phyloP scores from a whole-genome alignment of 2,113 vertebrate genomes.

The Crocuta crocuta region DNA sequence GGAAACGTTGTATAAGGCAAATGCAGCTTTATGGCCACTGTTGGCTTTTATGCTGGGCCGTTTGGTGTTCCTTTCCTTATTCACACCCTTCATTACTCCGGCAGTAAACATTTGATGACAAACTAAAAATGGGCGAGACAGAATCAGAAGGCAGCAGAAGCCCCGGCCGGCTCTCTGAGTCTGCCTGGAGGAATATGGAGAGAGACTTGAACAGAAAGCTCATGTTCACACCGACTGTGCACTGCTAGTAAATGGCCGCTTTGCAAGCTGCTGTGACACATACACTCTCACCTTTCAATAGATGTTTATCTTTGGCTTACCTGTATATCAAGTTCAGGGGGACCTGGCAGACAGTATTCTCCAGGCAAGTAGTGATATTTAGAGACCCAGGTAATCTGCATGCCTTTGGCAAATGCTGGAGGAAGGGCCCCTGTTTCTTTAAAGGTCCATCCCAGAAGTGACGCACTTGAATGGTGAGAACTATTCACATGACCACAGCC shows the following conservation, averaged over 20 bases:
- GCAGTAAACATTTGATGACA: conserved; percentile 78
- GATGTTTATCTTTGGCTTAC: neutral
- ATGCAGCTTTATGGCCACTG: conserved; percentile 74
- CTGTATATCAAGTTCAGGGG: neutral
- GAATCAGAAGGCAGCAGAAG: conserved; percentile 11
- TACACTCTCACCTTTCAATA: neutral
- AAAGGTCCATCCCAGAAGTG: neutral
- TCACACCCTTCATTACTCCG: conserved; percentile 70
- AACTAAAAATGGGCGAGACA: conserved; percentile 57
- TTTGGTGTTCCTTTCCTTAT: conserved; percentile 75
- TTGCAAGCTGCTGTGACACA: neutral
- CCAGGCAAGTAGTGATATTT: neutral
- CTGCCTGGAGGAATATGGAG: neutral
- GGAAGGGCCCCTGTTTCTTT: neutral
- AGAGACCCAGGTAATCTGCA: neutral
- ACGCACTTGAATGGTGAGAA: neutral
- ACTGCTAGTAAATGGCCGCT: neutral
- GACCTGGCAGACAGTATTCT: neutral
- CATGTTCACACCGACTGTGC: accelerated
- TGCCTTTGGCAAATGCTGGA: neutral
- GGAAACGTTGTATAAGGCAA: conserved; percentile 82
- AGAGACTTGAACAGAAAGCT: neutral
- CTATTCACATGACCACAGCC: neutral
- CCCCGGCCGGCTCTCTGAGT: neutral
- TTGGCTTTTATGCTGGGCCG: conserved; percentile 77